phyloP scores from a whole-genome alignment of 2,888 invertebrate species.

The Cryptosula pallasiana region DNA sequence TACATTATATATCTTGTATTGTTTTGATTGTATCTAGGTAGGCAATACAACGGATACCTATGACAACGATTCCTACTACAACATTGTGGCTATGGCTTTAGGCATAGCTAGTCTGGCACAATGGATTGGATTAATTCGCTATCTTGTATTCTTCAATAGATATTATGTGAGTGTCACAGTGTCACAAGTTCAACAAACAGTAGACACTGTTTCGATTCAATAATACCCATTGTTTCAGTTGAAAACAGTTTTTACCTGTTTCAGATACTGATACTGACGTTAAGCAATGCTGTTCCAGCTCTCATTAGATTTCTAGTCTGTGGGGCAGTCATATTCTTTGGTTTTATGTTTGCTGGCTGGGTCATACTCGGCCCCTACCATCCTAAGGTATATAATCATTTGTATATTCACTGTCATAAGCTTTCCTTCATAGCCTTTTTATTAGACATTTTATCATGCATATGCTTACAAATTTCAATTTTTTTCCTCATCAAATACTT shows the following conservation, averaged over 20 bases:
- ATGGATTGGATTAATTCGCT: slow-evolving; percentile 96
- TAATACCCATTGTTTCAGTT: too few species aligned
- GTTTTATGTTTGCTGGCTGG: slow-evolving; percentile 98
- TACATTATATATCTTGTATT: background rate
- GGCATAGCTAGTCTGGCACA: slow-evolving; percentile 92
- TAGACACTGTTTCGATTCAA: too few species aligned
- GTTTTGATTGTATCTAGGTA: background rate
- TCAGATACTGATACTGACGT: slow-evolving; percentile 81
- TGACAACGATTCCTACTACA: background rate
- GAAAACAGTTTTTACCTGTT: too few species aligned
- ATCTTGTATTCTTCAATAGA: slow-evolving; percentile 94
- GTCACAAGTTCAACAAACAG: too few species aligned
- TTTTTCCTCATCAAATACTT: too few species aligned
- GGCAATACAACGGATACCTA: background rate
- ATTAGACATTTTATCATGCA: too few species aligned
- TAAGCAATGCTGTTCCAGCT: slow-evolving; percentile 90
- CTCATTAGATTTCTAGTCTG: slow-evolving; percentile 89
- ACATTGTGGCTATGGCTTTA: slow-evolving; percentile 63
- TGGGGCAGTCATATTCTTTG: slow-evolving; percentile 86
- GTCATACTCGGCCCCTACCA: slow-evolving; percentile 95
- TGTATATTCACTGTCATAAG: too few species aligned
- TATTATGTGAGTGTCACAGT: slow-evolving; percentile 81
- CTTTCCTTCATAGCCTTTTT: too few species aligned
- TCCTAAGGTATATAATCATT: slow-evolving; percentile 73
- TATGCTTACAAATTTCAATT: too few species aligned